Percentiles rank a stretch among this genome's conserved stretches.
Evolutionary conservation across 2,797 vertebrate genomes (phyloP).

Genomic region (Phalloptychus januarius): DNA sequence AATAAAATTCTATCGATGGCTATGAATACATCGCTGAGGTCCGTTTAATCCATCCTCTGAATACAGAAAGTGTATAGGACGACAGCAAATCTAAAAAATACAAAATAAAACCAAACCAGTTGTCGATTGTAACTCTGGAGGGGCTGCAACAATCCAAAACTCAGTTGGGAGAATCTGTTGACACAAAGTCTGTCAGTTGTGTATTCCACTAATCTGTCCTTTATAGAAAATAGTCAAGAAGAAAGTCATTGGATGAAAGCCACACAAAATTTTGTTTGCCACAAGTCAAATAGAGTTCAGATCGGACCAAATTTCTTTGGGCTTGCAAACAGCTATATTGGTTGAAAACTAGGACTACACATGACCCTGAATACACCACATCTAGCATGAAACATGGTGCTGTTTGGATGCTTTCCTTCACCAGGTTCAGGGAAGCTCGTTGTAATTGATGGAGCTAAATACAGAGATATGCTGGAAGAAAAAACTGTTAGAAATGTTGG

Average conservation of each 20-base stretch:
- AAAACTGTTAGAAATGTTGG: background rate
- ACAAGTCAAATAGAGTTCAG: background rate
- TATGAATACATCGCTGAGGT: background rate
- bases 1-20: background rate
- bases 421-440: background rate
- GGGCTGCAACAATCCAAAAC: background rate
- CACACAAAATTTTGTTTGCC: background rate
- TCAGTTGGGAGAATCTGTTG: background rate
- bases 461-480: background rate
- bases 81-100: background rate
- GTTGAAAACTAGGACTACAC: background rate
- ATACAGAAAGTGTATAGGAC: background rate
- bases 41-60: background rate
- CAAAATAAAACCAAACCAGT: background rate
- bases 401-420: background rate
- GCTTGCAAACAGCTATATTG: background rate
- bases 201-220: background rate
- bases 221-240: background rate
- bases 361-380: background rate
- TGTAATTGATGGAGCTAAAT: background rate
- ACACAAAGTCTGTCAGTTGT: background rate
- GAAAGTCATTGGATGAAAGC: background rate
- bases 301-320: background rate
- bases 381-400: background rate
- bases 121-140: background rate